phyloP scores from a whole-genome alignment of 2,113 vertebrate genomes.

The Mastomys natalensis region DNA sequence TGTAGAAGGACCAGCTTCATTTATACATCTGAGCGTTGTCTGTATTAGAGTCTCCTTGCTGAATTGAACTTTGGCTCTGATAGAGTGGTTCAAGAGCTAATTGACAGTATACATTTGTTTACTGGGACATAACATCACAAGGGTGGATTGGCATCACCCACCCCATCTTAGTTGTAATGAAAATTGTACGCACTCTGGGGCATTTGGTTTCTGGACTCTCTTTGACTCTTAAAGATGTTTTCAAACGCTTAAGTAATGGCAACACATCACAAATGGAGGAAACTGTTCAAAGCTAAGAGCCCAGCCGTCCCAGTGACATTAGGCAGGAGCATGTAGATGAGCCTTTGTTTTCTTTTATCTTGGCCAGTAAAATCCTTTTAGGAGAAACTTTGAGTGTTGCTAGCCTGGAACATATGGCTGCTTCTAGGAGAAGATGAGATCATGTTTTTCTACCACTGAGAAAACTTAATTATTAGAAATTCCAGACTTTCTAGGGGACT shows the following conservation, averaged over 20 bases:
- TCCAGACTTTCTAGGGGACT: conserved; percentile 88
- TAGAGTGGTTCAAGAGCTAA: conserved; percentile 27
- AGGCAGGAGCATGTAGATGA: conserved; percentile 68
- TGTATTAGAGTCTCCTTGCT: not conserved
- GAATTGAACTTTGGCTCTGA: conserved; percentile 44
- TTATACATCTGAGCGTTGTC: not conserved
- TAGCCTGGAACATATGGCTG: conserved; percentile 84
- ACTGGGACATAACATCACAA: not conserved
- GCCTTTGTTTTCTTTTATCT: conserved; percentile 81
- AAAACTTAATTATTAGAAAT: conserved; percentile 88
- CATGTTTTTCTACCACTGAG: conserved; percentile 84
- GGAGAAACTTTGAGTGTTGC: conserved; percentile 84
- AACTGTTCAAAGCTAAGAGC: not conserved
- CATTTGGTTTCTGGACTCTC: conserved; percentile 42
- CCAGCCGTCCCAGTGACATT: not conserved
- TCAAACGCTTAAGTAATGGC: conserved; percentile 55
- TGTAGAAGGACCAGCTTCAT: not conserved
- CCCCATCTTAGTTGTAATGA: conserved; percentile 42
- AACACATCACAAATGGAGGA: conserved; percentile 38
- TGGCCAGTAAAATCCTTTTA: conserved; percentile 85
- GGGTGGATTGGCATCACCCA: conserved; percentile 8
- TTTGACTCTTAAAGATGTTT: conserved; percentile 62
- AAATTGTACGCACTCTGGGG: conserved; percentile 12
- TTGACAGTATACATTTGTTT: conserved; percentile 10
- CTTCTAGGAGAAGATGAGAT: conserved; percentile 83